phyloP scores from a whole-genome alignment of 2,888 invertebrate genomes.

The Sepiola atlantica region DNA sequence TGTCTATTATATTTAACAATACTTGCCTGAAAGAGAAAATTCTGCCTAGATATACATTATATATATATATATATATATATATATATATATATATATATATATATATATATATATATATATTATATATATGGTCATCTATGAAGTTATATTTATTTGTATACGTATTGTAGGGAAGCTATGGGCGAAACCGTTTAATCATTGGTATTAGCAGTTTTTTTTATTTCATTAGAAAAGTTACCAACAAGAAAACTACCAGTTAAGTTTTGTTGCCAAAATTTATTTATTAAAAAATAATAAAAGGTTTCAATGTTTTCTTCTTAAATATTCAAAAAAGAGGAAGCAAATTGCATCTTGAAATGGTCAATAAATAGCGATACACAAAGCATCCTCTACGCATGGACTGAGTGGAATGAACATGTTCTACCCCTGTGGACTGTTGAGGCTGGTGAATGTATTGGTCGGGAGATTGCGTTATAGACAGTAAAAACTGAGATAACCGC shows the following conservation, averaged over 20 bases:
- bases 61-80: too few relatives aligned
- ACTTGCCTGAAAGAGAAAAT: too few relatives aligned
- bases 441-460: background rate
- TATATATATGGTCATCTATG: too few relatives aligned
- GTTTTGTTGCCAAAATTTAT: background rate
- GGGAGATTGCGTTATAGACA: background rate
- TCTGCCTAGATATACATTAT: too few relatives aligned
- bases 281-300: background rate
- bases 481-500: background rate
- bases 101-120: too few relatives aligned
- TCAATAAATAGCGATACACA: too few relatives aligned
- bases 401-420: too few relatives aligned
- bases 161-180: background rate
- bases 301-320: background rate
- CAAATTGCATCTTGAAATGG: background rate
- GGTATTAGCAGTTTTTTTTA: background rate
- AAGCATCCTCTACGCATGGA: too few relatives aligned
- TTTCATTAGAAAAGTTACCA: background rate
- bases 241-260: background rate
- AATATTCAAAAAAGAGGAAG: background rate
- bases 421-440: background rate
- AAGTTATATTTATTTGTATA: too few relatives aligned
- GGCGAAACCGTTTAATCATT: too few relatives aligned
- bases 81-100: too few relatives aligned
- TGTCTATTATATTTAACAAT: too few relatives aligned